A percentile compares a stretch with the other conserved stretches of the same genome.
Evolutionary conservation across 2,797 vertebrate genomes (phyloP).

Genomic region (Triplophysa yarkandensis): DNA sequence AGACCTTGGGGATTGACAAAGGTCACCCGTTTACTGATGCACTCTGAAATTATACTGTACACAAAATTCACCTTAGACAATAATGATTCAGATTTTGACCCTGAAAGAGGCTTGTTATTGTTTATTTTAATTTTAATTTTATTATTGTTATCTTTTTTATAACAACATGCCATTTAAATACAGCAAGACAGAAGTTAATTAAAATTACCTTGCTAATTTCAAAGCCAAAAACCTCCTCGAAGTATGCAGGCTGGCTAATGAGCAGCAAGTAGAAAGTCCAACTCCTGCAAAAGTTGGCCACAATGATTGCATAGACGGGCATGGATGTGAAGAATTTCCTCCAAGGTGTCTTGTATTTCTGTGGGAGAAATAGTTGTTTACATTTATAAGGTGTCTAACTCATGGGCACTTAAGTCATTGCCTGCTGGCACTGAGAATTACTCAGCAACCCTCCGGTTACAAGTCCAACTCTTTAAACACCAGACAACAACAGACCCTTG

Average conservation of each 20-base stretch:
- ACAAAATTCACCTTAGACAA: constrained; percentile 11
- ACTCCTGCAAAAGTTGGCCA: constrained; percentile 94
- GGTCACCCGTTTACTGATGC: constrained; percentile 50
- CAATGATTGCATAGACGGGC: constrained; percentile 94
- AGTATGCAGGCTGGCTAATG: constrained; percentile 92
- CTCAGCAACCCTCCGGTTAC: too few species aligned
- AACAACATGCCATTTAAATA: not conserved
- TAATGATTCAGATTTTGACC: not conserved
- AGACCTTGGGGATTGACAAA: constrained; percentile 48
- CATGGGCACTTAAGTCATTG: too few species aligned
- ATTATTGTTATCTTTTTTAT: not conserved
- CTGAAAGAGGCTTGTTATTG: not conserved
- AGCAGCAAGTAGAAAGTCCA: constrained; percentile 94
- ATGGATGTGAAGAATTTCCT: constrained; percentile 90
- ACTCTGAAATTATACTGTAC: constrained; percentile 33
- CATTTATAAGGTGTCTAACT: too few species aligned
- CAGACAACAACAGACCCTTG: too few species aligned
- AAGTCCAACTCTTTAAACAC: too few species aligned
- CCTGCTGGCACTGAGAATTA: too few species aligned
- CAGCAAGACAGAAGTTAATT: not conserved
- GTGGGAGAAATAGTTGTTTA: constrained; percentile 45
- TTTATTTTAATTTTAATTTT: not conserved
- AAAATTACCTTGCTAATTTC: constrained; percentile 89
- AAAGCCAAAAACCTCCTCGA: constrained; percentile 92
- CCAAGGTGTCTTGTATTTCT: constrained; percentile 93